A percentile compares a stretch with the other conserved stretches of the same genome.
Conservation (phyloP, 2,888 invertebrate species). For the Drosophila acutilabella region DNA sequence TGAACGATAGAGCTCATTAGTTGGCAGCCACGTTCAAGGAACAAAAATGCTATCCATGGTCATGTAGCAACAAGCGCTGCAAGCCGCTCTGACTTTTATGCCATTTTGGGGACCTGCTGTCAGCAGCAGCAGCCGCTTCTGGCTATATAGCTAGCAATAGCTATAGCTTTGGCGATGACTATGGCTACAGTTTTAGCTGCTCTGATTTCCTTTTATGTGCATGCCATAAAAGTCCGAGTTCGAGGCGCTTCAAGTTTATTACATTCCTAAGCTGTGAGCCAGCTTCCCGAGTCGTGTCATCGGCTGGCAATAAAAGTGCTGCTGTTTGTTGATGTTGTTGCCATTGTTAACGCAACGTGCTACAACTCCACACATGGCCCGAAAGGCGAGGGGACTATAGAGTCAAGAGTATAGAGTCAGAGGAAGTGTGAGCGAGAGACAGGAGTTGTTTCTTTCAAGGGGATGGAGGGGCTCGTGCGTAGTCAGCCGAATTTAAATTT, state of each 20-base stretch:
- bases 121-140: background rate
- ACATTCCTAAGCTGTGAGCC: constrained; percentile 67
- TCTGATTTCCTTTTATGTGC: constrained; percentile 75
- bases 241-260: constrained; percentile 63
- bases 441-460: background rate
- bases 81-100: constrained; percentile 47
- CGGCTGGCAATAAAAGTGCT: constrained; percentile 62
- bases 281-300: constrained; percentile 70
- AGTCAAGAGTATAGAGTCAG: no score
- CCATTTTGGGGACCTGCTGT: constrained; percentile 20
- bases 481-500: constrained; percentile 80
- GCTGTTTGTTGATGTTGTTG: constrained; percentile 10
- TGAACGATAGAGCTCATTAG: constrained; percentile 59
- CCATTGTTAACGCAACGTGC: constrained; percentile 19
- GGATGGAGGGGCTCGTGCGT: constrained; percentile 44
- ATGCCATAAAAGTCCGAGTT: constrained; percentile 62
- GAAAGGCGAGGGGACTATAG: background rate
- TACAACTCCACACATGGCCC: constrained; percentile 43
- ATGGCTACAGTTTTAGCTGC: constrained; percentile 17
- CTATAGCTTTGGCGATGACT: background rate
- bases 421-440: background rate
- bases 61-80: constrained; percentile 8
- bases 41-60: background rate
- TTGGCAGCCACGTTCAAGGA: constrained; percentile 4
- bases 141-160: constrained; percentile 2